A percentile compares a stretch with the other conserved stretches of the same genome.
Conservation (phyloP, 2,797 vertebrate species). For the Agapornis canus region DNA sequence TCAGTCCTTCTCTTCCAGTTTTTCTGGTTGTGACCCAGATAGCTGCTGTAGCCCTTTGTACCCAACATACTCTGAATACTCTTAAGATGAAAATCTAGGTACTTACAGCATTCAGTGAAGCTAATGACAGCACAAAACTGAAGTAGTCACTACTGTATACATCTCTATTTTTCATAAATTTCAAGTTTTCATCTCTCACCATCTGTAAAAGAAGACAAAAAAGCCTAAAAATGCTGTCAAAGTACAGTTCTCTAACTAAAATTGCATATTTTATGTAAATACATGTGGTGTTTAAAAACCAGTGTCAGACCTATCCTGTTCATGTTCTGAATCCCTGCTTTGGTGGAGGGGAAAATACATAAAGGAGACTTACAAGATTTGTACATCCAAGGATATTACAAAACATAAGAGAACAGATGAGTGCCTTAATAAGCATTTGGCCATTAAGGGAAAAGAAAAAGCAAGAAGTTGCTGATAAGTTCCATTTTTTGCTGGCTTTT, state of each 20-base stretch:
- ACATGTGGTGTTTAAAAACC: neutral
- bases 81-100: neutral
- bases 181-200: conserved; percentile 98
- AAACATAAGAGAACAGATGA: neutral
- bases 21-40: neutral
- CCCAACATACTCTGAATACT: neutral
- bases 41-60: neutral
- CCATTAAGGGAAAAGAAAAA: neutral
- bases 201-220: conserved; percentile 77
- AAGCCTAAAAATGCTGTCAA: neutral
- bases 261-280: neutral
- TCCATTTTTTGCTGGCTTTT: neutral
- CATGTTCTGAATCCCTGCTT: neutral
- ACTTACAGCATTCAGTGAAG: conserved; percentile 94
- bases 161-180: conserved; percentile 99
- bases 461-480: neutral
- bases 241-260: neutral
- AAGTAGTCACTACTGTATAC: conserved; percentile 99
- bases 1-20: neutral
- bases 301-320: neutral
- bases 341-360: neutral
- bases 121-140: conserved; percentile 94
- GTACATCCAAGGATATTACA: neutral
- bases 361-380: neutral
- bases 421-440: neutral